phyloP scores from a whole-genome alignment of 2,888 invertebrate genomes.

The Apodemia duryi region DNA sequence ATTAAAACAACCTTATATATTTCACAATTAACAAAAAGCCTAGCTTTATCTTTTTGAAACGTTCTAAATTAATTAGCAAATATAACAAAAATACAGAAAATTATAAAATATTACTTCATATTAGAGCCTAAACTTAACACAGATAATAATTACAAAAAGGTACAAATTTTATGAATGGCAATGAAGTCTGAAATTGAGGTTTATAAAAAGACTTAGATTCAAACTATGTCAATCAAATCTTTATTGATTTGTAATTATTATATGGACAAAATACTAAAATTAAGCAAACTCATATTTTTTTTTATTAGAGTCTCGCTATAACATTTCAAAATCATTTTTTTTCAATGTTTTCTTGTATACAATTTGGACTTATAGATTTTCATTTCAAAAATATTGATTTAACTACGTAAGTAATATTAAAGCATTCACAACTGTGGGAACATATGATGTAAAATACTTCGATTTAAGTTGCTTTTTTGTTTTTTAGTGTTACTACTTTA shows the following conservation, averaged over 20 bases:
- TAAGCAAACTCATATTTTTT: too few relatives aligned
- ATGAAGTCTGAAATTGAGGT: background rate
- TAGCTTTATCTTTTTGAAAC: constrained; percentile 51
- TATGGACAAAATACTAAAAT: too few relatives aligned
- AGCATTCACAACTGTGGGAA: too few relatives aligned
- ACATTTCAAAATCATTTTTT: too few relatives aligned
- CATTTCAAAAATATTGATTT: too few relatives aligned
- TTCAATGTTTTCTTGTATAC: too few relatives aligned
- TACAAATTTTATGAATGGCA: constrained; percentile 5
- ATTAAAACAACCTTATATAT: constrained; percentile 33
- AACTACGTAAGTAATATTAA: too few relatives aligned
- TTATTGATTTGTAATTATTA: background rate
- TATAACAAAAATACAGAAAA: background rate
- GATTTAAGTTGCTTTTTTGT: too few relatives aligned
- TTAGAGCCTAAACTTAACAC: background rate
- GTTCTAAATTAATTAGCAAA: background rate
- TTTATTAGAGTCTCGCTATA: too few relatives aligned
- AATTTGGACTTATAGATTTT: too few relatives aligned
- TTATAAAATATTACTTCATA: background rate
- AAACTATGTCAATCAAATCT: background rate
- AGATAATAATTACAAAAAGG: constrained; percentile 7
- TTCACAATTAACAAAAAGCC: constrained; percentile 30
- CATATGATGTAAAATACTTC: too few relatives aligned
- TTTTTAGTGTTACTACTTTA: too few relatives aligned
- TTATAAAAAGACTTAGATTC: background rate